phyloP scores from a whole-genome alignment of 2,888 invertebrate species.

The Xylocampa areola region DNA sequence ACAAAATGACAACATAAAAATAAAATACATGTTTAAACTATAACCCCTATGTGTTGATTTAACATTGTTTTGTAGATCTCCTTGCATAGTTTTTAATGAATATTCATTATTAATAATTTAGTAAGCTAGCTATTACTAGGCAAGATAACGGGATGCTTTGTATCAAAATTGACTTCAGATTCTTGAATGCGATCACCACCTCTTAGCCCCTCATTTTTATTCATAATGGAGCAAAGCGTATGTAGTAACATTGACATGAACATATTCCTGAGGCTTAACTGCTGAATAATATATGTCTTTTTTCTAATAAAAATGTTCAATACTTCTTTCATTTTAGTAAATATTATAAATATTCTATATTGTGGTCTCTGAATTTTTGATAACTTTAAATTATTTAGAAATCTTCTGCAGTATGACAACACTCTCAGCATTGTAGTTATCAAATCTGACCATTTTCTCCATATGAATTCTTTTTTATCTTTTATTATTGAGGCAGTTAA shows the following conservation, averaged over 20 bases:
- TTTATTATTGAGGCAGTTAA: no score
- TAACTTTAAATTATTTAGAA: slow-evolving; percentile 6
- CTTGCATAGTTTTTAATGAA: not conserved
- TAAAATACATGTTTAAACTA: no score
- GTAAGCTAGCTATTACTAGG: slow-evolving; percentile 1
- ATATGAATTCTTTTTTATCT: slow-evolving; percentile 3
- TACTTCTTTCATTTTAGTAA: not conserved
- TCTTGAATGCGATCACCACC: not conserved
- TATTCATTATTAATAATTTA: slow-evolving; percentile 5
- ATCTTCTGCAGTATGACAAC: slow-evolving; percentile 8
- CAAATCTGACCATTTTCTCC: slow-evolving; percentile 14
- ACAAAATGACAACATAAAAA: no score
- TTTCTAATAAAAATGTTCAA: not conserved
- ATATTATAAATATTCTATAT: not conserved
- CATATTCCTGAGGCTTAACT: slow-evolving; percentile 1
- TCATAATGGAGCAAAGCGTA: not conserved
- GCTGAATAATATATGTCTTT: no score
- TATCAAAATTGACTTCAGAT: not conserved
- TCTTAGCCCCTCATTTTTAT: not conserved
- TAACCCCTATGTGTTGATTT: no score
- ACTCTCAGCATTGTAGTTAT: slow-evolving; percentile 6
- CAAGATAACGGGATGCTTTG: not conserved
- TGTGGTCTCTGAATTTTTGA: slow-evolving; percentile 1
- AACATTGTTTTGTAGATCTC: no score
- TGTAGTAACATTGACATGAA: not conserved